phyloP scores from a whole-genome alignment of 2,888 invertebrate species.

The Polietes domitor region DNA sequence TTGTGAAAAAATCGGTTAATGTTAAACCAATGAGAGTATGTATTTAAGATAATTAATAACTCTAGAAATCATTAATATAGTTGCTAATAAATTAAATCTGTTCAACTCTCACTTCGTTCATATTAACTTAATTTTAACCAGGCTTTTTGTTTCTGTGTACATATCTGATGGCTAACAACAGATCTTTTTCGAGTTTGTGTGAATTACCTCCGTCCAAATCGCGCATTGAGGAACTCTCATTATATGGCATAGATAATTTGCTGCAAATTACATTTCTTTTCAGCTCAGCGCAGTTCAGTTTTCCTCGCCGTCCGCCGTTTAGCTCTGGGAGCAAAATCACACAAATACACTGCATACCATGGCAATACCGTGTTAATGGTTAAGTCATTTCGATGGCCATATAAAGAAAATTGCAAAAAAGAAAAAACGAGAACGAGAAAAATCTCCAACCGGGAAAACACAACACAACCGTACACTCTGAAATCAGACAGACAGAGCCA shows the following conservation, averaged over 20 bases:
- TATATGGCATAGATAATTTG: constrained; percentile 65
- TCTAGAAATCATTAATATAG: too few species aligned
- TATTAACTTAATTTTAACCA: background rate
- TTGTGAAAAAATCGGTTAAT: too few species aligned
- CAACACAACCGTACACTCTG: constrained; percentile 41
- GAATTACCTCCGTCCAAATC: background rate
- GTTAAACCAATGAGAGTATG: too few species aligned
- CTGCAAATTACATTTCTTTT: constrained; percentile 59
- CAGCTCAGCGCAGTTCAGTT: too few species aligned
- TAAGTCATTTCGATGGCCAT: constrained; percentile 52
- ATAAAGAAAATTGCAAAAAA: constrained; percentile 20
- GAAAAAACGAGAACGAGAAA: background rate
- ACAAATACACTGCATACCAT: constrained; percentile 17
- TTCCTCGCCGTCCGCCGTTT: background rate
- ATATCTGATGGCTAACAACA: background rate
- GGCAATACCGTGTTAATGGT: constrained; percentile 43
- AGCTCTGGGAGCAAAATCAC: background rate
- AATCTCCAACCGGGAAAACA: background rate
- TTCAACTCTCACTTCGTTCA: background rate
- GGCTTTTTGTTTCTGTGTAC: background rate
- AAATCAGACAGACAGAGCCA: background rate
- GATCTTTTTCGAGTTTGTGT: background rate
- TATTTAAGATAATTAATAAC: background rate
- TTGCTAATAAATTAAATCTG: too few species aligned
- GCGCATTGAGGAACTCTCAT: constrained; percentile 53